Percentiles rank a stretch among this genome's conserved stretches.
Evolutionary conservation across 1,140 invertebrate genomes (phyloP).

Genomic region (Holcopasites calliopsidis): DNA sequence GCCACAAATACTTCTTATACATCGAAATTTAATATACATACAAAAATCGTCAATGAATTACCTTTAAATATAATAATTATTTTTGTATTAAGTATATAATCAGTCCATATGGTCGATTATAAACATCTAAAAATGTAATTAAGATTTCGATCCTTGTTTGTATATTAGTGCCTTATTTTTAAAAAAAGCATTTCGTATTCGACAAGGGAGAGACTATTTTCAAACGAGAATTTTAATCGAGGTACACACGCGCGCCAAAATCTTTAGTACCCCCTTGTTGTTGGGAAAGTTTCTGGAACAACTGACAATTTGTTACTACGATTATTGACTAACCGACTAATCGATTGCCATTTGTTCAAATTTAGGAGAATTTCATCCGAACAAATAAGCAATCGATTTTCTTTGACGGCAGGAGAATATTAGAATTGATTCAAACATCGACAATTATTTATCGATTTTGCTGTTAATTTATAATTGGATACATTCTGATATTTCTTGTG

Average conservation of each 20-base stretch:
- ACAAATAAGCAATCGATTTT: background rate
- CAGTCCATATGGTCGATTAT: background rate
- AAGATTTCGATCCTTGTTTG: slow-evolving; percentile 11
- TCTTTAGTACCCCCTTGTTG: background rate
- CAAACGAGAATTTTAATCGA: slow-evolving; percentile 10
- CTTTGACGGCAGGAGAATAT: slow-evolving; percentile 2
- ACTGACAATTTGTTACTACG: background rate
- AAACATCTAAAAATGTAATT: background rate
- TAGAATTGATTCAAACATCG: background rate
- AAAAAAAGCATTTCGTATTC: background rate
- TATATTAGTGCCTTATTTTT: slow-evolving; percentile 8
- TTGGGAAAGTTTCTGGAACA: background rate
- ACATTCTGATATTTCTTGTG: background rate
- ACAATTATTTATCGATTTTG: background rate
- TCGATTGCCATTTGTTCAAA: slow-evolving; percentile 2
- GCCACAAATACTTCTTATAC: background rate
- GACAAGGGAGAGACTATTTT: background rate
- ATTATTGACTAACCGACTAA: background rate
- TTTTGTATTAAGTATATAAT: slow-evolving; percentile 4
- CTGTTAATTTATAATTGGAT: background rate
- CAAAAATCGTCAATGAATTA: background rate
- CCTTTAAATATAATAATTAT: background rate
- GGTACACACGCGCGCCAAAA: slow-evolving; percentile 9
- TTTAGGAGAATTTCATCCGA: background rate
- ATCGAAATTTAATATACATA: background rate